Conservation (phyloP, 1,140 invertebrate genomes). For the Drosophila malerkotliana region DNA sequence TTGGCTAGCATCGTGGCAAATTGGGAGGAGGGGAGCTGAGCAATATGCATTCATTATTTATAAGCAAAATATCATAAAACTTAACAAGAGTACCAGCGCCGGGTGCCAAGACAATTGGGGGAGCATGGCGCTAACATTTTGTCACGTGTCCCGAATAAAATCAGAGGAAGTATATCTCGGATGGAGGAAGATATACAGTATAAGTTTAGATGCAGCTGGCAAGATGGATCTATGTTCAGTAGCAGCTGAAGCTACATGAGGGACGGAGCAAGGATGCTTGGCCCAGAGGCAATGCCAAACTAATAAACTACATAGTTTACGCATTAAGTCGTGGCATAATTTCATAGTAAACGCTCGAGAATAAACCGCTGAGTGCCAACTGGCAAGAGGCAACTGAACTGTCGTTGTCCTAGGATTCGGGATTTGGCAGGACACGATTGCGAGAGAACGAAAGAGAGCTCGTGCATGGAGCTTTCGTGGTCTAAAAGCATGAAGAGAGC, state of each 20-base stretch:
- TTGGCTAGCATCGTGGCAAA: constrained; percentile 1
- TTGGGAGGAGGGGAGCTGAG: constrained; percentile 11
- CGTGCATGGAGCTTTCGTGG: constrained; percentile 56
- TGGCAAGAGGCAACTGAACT: constrained; percentile 62
- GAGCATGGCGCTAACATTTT: constrained; percentile 26
- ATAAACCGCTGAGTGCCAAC: constrained; percentile 34
- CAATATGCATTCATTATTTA: constrained; percentile 70
- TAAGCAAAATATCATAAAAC: constrained; percentile 50
- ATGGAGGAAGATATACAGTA: constrained; percentile 1
- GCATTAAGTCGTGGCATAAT: constrained; percentile 67
- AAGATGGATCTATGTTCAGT: constrained; percentile 31
- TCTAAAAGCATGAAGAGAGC: constrained; percentile 59
- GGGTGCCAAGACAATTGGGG: constrained; percentile 9
- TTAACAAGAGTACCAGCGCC: constrained; percentile 30
- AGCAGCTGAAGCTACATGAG: constrained; percentile 18
- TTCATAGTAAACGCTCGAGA: constrained; percentile 37
- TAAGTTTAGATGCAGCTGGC: constrained; percentile 13
- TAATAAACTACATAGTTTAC: constrained; percentile 65
- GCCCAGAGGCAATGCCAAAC: constrained; percentile 36
- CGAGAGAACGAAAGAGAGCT: not conserved
- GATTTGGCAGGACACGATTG: constrained; percentile 24
- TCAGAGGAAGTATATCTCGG: constrained; percentile 28
- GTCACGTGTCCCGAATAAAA: constrained; percentile 67
- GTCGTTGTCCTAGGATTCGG: constrained; percentile 45
- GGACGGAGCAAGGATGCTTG: constrained; percentile 10